A percentile compares a stretch with the other conserved stretches of the same genome.
Conservation (phyloP, 1,140 invertebrate genomes). For the Cecropterus lyciades region DNA sequence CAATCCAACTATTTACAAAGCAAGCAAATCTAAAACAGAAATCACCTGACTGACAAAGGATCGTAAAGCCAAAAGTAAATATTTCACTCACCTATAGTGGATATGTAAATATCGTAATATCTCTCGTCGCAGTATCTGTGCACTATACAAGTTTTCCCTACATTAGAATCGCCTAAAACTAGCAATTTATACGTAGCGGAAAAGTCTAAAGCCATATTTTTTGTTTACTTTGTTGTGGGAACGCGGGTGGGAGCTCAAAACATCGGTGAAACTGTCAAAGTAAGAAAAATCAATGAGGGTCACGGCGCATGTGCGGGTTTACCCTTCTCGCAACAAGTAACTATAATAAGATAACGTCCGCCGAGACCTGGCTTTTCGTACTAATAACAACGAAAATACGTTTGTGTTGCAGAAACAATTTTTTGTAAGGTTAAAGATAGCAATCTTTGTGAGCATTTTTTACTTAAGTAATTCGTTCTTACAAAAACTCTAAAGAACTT, state of each 20-base stretch:
- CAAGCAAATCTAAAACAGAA: slow-evolving; percentile 51
- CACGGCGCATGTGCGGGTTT: slow-evolving; percentile 68
- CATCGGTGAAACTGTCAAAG: slow-evolving; percentile 79
- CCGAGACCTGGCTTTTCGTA: slow-evolving; percentile 38
- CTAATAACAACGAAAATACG: slow-evolving; percentile 25
- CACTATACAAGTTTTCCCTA: slow-evolving; percentile 96
- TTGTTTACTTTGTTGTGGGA: slow-evolving; percentile 74
- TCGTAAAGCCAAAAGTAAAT: slow-evolving; percentile 65
- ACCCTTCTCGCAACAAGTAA: slow-evolving; percentile 51
- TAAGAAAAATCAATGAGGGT: slow-evolving; percentile 78
- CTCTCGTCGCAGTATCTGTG: slow-evolving; percentile 95
- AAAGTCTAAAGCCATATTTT: slow-evolving; percentile 91
- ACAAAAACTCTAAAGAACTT: background rate
- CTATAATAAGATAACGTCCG: slow-evolving; percentile 44
- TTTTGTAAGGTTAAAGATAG: background rate
- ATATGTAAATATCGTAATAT: slow-evolving; percentile 96
- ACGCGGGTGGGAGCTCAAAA: slow-evolving; percentile 71
- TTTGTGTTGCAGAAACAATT: background rate
- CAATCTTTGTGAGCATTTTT: slow-evolving; percentile 12
- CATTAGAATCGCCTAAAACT: slow-evolving; percentile 95
- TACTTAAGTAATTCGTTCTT: background rate
- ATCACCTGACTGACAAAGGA: slow-evolving; percentile 63
- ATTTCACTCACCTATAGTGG: slow-evolving; percentile 92
- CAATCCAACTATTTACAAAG: slow-evolving; percentile 1
- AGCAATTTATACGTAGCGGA: slow-evolving; percentile 94